These are phyloP conservation scores for Metopia argyrocephala DNA, from an alignment of 2,888 invertebrate genomes.

Conservation along the genomic window DNA sequence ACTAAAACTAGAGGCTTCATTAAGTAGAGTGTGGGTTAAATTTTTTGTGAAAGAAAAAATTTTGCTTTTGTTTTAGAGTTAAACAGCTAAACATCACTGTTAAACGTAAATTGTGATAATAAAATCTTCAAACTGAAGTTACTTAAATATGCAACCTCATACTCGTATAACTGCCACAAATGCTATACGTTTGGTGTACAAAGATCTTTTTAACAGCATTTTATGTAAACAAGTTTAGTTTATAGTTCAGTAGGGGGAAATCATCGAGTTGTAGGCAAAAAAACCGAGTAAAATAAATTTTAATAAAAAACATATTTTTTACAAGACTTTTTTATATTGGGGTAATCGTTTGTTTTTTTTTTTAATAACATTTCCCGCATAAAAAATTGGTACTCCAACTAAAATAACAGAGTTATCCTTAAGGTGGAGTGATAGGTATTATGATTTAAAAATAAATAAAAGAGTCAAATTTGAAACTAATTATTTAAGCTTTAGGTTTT, in stretches of 20 bases:
- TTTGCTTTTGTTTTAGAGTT: slow-evolving; percentile 7
- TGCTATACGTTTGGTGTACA: neutral
- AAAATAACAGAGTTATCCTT: slow-evolving; percentile 3
- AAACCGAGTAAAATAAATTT: slow-evolving; percentile 1
- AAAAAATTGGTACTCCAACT: slow-evolving; percentile 2
- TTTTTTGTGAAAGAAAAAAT: neutral
- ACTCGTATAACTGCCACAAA: neutral
- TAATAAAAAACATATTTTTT: slow-evolving; percentile 17
- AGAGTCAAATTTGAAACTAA: neutral
- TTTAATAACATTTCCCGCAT: slow-evolving; percentile 17
- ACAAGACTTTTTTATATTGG: slow-evolving; percentile 24
- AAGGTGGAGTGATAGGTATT: neutral
- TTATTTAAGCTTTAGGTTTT: no score
- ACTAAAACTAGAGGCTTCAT: slow-evolving; percentile 13
- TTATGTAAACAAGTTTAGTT: slow-evolving; percentile 18
- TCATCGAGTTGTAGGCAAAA: slow-evolving; percentile 11
- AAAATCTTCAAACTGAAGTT: slow-evolving; percentile 23
- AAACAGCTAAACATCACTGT: slow-evolving; percentile 23
- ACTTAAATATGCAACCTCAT: slow-evolving; percentile 22
- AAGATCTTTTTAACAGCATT: neutral
- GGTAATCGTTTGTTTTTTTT: slow-evolving; percentile 6
- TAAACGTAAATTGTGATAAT: slow-evolving; percentile 35
- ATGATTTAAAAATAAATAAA: neutral
- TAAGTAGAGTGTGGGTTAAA: neutral
- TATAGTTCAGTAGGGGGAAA: slow-evolving; percentile 41